Evolutionary conservation across 2,888 invertebrate genomes (phyloP), one percentile per base, ranked within the genome.

Genomic region (Ectemnius continuus): DNA sequence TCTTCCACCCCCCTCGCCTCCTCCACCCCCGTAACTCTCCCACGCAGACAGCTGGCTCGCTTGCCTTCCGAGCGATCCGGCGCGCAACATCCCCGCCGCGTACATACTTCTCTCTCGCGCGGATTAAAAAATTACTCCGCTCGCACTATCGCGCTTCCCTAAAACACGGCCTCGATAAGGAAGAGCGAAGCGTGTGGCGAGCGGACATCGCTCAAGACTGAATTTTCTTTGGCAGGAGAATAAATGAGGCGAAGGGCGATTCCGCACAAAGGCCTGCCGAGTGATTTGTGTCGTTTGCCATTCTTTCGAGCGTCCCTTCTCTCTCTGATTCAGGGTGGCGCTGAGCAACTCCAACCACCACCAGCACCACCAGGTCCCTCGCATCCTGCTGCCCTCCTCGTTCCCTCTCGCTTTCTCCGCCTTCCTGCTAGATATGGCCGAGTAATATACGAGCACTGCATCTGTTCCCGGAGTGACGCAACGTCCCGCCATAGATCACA

Each of bases 401-500:
- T 11, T 48, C 74, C 74, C 18, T 74, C 69, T 67, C 67, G 64
- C 61, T 28, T 68, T 62, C 26, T 52, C 58, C 78, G 73, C 78
- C 80, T 74, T 75, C 75, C 84, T 84, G 82, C 83, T 84, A 89
- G 90, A 90, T 89, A 91, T 88, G 88, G 83, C 81, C 83, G 88
- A 87, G 88, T 90, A 90, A 91, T 90, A 90, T 91, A 91, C 90
- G 89, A 90, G 88, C 88, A 87, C 89, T 90, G 90, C 91, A 90
- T 91, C 90, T 91, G 90, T 89, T 91, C 89, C 87, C 85, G 87
- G 89, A 93, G 92, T 93, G 93, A 93, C 93, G 93, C 93, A 93
- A 93, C 93, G 93, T 93, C 93, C 92, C 92, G 92, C 93, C 92
- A 93, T 93, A 93, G 93, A 93, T 93, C 93, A 93, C 91, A 89